Evolutionary conservation across 1,140 invertebrate species (phyloP).

Genomic region (Gonatopus flavifemur): DNA sequence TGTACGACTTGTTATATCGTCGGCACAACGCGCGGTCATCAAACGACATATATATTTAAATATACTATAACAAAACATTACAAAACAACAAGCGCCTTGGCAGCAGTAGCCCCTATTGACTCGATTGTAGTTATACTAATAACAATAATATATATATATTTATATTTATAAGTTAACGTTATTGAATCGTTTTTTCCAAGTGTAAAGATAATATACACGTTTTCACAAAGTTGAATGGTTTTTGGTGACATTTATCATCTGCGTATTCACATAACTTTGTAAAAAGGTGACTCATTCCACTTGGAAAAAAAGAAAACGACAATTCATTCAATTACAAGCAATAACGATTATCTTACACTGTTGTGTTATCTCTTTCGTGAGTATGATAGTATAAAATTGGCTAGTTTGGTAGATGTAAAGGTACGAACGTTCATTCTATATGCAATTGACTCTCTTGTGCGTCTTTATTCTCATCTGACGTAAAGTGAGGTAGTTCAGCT

Average conservation of each 20-base stretch:
- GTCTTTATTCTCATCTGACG: constrained; percentile 28
- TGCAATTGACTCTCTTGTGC: constrained; percentile 44
- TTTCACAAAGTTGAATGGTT: no score
- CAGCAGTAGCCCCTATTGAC: constrained; percentile 38
- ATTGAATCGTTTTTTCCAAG: no score
- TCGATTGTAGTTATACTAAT: constrained; percentile 30
- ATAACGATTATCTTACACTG: constrained; percentile 37
- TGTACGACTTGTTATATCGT: background rate
- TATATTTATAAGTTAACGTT: constrained; percentile 37
- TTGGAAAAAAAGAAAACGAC: no score
- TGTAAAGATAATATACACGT: no score
- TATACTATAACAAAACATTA: constrained; percentile 57
- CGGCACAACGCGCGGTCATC: constrained; percentile 6
- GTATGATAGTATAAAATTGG: constrained; percentile 39
- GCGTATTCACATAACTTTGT: no score
- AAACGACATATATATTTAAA: constrained; percentile 50
- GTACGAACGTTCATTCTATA: constrained; percentile 39
- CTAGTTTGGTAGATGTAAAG: constrained; percentile 38
- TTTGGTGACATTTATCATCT: no score
- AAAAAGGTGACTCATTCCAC: no score
- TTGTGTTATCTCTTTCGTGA: constrained; percentile 12
- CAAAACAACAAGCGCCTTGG: constrained; percentile 54
- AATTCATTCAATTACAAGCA: constrained; percentile 33
- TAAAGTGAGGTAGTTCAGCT: constrained; percentile 56
- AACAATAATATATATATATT: constrained; percentile 17